Percentiles rank a stretch among this genome's conserved stretches.
phyloP scores from a whole-genome alignment of 2,797 vertebrate species.

The Intellagama lesueurii region DNA sequence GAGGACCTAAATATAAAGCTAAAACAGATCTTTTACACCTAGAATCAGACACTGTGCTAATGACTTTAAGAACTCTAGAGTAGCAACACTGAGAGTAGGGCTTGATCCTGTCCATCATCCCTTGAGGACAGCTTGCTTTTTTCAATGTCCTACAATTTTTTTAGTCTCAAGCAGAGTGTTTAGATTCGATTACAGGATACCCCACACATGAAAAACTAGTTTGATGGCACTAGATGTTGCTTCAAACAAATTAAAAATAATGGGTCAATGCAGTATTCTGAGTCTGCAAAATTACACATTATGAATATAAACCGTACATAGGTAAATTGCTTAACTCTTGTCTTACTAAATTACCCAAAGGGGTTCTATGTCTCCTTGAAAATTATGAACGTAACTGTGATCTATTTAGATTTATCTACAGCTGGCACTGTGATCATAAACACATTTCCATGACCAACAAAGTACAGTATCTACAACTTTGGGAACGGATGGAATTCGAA shows the following conservation, averaged over 20 bases:
- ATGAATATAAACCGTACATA: neutral
- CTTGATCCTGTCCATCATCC: no score
- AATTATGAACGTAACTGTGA: neutral
- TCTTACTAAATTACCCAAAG: neutral
- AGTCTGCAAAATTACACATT: neutral
- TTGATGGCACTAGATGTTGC: neutral
- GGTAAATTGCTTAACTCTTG: neutral
- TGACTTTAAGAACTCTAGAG: no score
- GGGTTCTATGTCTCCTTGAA: neutral
- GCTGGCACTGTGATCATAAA: neutral
- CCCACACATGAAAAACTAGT: neutral
- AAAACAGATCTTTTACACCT: no score
- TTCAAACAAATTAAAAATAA: neutral
- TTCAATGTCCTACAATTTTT: neutral
- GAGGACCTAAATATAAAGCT: neutral
- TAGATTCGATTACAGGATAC: neutral
- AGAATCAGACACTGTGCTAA: neutral
- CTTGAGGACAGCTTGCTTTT: no score
- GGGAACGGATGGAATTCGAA: neutral
- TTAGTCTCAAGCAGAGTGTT: neutral
- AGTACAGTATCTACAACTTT: neutral
- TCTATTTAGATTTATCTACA: no score
- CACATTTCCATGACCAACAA: neutral
- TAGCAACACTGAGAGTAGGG: no score
- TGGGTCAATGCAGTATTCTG: neutral